Evolutionary conservation across 2,797 vertebrate genomes (phyloP), one percentile per base, ranked within the genome.

Genomic region (Novumbra hubbsi): DNA sequence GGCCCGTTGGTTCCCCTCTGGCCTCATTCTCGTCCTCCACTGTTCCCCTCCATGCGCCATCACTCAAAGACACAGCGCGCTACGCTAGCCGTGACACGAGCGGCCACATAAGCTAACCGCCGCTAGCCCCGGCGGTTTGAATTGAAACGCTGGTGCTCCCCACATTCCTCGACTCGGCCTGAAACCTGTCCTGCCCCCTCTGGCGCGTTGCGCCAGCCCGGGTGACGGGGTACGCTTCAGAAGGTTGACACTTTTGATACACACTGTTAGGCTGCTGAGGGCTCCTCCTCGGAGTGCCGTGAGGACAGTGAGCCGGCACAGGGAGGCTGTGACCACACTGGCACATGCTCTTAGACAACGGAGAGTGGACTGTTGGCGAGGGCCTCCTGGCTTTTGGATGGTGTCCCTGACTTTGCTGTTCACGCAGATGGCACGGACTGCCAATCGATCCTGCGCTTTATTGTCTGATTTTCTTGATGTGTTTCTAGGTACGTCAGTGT

Each of bases 191-290:
- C 4, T 16, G 21, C 60, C 60, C 14, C 60, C 60, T 55, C 50
- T 55, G 27, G 24, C 27, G 27, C 60, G 60, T 16, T 28, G 60
- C 60, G 15, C 57, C 27, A 41, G 28, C 72, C 66, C 30, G 19
- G 64, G 70, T 76, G 74, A 76, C 74, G 73, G 17, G 38, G 52
- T 50, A 34, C 67, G 55, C 38, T 21, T 45, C 57, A 67, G 63
- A 70, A 57, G 68, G 34, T 38, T 76, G 62, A 30, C 71, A 70
- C 74, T 79, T 45, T 69, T 76, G 72, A 69, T 79, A 75, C 49
- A 75, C 68, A 55, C 57, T 76, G 70, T 69, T 49, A 34, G n/a
- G 71, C 50, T 64, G 62, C 67, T 72, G 66, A 72, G 70, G 34
- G 16, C 19, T 68, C 27, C 62, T 65, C 63, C 30, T 4, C 15